Evolutionary conservation across 2,113 vertebrate genomes (phyloP).

Genomic region (Odontesthes bonariensis): DNA sequence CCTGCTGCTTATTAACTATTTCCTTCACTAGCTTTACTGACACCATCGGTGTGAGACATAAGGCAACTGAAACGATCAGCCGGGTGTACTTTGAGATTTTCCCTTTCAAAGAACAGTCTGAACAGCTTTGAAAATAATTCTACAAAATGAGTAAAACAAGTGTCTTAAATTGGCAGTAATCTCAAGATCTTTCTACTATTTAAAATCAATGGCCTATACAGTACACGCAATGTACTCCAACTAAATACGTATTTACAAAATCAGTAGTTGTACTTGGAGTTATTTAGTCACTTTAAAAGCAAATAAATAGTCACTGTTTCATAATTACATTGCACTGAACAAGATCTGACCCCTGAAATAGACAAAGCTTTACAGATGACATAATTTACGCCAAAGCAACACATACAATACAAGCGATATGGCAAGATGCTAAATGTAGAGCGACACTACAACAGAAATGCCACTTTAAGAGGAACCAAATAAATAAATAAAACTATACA

Average conservation of each 20-base stretch:
- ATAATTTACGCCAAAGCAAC: slow-evolving; percentile 60
- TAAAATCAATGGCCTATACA: slow-evolving; percentile 43
- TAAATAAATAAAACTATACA: slow-evolving; percentile 69
- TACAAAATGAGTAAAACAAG: slow-evolving; percentile 56
- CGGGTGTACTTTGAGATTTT: slow-evolving; percentile 49
- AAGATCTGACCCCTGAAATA: slow-evolving; percentile 51
- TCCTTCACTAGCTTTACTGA: slow-evolving; percentile 29
- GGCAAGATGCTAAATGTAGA: slow-evolving; percentile 45
- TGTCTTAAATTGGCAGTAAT: slow-evolving; percentile 63
- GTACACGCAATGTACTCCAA: slow-evolving; percentile 36
- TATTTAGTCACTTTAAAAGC: slow-evolving; percentile 47
- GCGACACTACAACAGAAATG: slow-evolving; percentile 48
- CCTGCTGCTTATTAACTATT: slow-evolving; percentile 47
- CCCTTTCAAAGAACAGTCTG: slow-evolving; percentile 65
- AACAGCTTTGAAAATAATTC: slow-evolving; percentile 53
- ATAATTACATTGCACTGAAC: slow-evolving; percentile 47
- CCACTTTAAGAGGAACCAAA: slow-evolving; percentile 45
- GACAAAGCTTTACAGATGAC: slow-evolving; percentile 50
- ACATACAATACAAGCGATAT: slow-evolving; percentile 48
- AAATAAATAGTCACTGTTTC: slow-evolving; percentile 63
- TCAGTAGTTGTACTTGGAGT: slow-evolving; percentile 63
- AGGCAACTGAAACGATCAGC: slow-evolving; percentile 75
- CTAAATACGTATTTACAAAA: slow-evolving; percentile 68
- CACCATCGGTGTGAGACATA: slow-evolving; percentile 57
- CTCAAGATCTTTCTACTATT: slow-evolving; percentile 25